phyloP scores from a whole-genome alignment of 2,113 vertebrate genomes.

The Chaetops frenatus region DNA sequence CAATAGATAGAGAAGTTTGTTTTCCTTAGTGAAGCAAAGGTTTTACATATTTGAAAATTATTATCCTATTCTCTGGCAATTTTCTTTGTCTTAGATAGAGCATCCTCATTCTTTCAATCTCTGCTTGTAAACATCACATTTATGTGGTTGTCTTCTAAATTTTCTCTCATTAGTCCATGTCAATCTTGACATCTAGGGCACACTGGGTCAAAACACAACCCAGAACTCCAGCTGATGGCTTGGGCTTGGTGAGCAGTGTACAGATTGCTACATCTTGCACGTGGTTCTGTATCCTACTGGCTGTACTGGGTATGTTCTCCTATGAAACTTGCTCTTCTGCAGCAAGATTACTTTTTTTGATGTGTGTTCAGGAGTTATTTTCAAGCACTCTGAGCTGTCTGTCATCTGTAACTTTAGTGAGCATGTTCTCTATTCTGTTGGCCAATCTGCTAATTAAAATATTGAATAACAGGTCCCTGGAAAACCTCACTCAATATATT shows the following conservation, averaged over 20 bases:
- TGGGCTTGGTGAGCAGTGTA: not conserved
- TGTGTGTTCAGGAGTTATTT: not conserved
- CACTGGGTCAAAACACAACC: not conserved
- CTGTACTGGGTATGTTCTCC: not conserved
- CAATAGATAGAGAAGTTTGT: not conserved
- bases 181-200: not conserved
- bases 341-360: not conserved
- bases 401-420: not conserved
- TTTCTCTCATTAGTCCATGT: not conserved
- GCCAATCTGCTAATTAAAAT: conserved; percentile 22
- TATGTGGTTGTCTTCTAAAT: not conserved
- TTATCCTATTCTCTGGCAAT: not conserved
- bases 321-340: not conserved
- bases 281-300: not conserved
- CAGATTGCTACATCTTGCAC: accelerated
- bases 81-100: not conserved
- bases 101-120: not conserved
- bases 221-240: not conserved
- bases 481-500: not conserved
- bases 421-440: not conserved
- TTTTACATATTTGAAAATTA: not conserved
- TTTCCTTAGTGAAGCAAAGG: not conserved
- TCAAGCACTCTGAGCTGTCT: not conserved
- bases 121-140: not conserved
- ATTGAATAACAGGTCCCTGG: not conserved